Base-by-base conservation (phyloP, 2,113 vertebrate species). In the Eupsittula cactorum region DNA sequence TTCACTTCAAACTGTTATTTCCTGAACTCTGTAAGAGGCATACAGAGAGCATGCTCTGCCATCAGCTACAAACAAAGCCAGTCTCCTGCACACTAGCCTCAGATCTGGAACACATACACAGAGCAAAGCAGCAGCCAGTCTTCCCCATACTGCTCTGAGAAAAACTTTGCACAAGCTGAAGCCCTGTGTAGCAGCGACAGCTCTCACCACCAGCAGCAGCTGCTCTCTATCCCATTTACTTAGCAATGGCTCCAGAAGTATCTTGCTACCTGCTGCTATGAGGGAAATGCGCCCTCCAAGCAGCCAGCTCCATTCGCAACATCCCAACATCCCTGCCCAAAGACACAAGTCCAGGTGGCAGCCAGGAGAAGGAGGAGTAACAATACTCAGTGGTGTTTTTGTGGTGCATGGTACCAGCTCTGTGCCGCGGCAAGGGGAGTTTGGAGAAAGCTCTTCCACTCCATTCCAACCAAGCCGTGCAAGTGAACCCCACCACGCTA, bases 391-490 rank as follows among this genome's bases (percentile, higher is more conserved):
- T 16, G 50, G 24, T 39, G 35, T 25, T 77, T 44, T 23, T 65
- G 24, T 19, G 46, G 23, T 35, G 16, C 28, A 3, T 18, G 49
- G 25, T 18, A 42, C 23, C 33, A 25, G 17, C 29, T 42, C 29
- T 37, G 21, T 49, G 10, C 60, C 33, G 4, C 16, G 24, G 29
- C 2, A 3, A 52, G 16, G 29, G 31, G n/a, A 60, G 35, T n/a
- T 47, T 41, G 50, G n/a, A 57, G 29, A 47, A 74, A 13, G 46
- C 27, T 65, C 17, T 20, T 80, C 44, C 39, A 41, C 10, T 10
- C 12, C 0, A 0, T 31, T 41, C 53, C 0, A 2, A 29, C 35
- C 2, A 1, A 79, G 39, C 67, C 7, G 1, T 8, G 19, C 8
- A 24, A 88, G 27, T 1, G 3, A 91, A 55, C 25, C 25, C 31